These are phyloP conservation scores for Heliconius erato DNA, from an alignment of 2,888 invertebrate species.

Conservation along the genomic window DNA sequence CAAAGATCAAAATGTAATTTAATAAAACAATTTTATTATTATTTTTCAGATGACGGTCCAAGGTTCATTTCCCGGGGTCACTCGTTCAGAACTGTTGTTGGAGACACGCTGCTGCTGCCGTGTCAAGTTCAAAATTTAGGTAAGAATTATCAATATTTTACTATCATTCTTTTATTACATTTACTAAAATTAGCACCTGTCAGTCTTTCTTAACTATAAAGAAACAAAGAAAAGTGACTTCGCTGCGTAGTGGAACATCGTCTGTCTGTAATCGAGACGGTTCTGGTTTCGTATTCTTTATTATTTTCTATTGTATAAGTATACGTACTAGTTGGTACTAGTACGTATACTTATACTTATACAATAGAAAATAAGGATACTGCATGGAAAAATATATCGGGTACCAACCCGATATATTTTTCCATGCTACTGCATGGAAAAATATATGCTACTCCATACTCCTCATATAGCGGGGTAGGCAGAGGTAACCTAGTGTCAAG, in stretches of 20 bases:
- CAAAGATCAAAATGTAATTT: too few species aligned
- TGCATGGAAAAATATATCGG: too few species aligned
- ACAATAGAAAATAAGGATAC: too few species aligned
- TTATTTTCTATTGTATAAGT: too few species aligned
- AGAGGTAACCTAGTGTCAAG: neutral
- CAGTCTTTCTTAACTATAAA: too few species aligned
- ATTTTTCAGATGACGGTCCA: slow-evolving; percentile 84
- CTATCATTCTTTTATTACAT: too few species aligned
- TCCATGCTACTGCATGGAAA: too few species aligned
- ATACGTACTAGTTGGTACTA: too few species aligned
- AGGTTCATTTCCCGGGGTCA: slow-evolving; percentile 91
- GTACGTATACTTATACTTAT: too few species aligned
- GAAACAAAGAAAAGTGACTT: neutral
- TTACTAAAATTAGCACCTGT: too few species aligned
- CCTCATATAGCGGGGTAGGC: neutral
- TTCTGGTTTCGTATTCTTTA: neutral
- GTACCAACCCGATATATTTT: too few species aligned
- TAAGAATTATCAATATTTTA: slow-evolving; percentile 59
- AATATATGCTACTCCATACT: too few species aligned
- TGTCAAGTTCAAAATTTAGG: slow-evolving; percentile 93
- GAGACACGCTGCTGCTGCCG: slow-evolving; percentile 91
- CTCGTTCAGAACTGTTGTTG: slow-evolving; percentile 91
- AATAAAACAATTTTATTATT: neutral
- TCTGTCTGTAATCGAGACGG: neutral
- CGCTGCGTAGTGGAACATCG: neutral